phyloP scores from a whole-genome alignment of 2,797 vertebrate species.

The Halcyon chelicuti region DNA sequence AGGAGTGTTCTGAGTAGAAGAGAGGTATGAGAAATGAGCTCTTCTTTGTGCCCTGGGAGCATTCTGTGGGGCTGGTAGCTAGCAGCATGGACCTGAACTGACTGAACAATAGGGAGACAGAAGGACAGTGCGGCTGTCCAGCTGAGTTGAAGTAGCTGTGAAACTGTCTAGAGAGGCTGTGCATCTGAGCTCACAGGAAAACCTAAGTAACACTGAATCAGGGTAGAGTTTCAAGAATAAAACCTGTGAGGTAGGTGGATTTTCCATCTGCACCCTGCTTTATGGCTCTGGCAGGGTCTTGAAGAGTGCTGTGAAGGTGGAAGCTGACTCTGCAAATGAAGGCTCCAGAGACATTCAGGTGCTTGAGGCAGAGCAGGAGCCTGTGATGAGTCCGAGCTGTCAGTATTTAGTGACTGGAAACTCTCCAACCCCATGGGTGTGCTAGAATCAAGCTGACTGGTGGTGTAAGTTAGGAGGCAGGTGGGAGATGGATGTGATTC shows the following conservation, averaged over 20 bases:
- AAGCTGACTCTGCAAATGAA: constrained; percentile 45
- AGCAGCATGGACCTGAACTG: not conserved
- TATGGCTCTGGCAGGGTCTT: not conserved
- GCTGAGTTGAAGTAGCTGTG: not conserved
- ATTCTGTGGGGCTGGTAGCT: not conserved
- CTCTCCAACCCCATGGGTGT: not conserved
- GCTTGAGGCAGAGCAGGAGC: constrained; percentile 46
- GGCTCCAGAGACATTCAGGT: not conserved
- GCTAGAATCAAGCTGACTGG: not conserved
- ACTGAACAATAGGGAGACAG: not conserved
- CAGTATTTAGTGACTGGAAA: not conserved
- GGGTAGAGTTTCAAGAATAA: not conserved
- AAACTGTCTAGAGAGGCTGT: not conserved
- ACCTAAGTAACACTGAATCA: not conserved
- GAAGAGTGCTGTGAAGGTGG: not conserved
- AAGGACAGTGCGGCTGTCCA: not conserved
- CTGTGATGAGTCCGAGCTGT: not conserved
- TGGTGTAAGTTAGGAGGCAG: not conserved
- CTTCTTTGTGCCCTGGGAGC: not conserved
- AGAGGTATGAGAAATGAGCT: not conserved
- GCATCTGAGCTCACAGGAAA: not conserved
- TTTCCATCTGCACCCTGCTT: not conserved
- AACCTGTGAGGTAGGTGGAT: not conserved
- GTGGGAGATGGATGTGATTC: not conserved
- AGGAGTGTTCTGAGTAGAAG: not conserved